phyloP scores from a whole-genome alignment of 2,113 vertebrate species.

The Ranitomeya imitator region DNA sequence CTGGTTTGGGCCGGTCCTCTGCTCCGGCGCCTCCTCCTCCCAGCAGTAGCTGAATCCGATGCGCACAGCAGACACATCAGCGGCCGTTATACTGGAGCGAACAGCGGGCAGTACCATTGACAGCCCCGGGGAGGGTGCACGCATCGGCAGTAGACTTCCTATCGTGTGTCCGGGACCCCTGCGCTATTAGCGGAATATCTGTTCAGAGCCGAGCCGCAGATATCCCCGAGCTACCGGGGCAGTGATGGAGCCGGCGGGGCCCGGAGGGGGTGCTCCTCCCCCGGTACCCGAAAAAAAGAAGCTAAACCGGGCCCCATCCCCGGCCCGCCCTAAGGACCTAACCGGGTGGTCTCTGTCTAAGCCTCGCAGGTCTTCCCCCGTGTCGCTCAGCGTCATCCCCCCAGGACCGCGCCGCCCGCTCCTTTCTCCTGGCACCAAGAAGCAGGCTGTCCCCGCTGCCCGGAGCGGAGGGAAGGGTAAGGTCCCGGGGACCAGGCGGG shows the following conservation, averaged over 20 bases:
- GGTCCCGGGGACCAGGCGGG: conserved; percentile 54
- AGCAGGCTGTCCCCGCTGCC: conserved; percentile 71
- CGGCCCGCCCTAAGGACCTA: conserved; percentile 87
- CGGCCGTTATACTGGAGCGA: conserved; percentile 32
- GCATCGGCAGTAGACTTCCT: not conserved
- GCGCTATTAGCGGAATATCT: not conserved
- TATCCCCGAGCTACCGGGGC: conserved; percentile 40
- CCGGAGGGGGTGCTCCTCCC: conserved; percentile 55
- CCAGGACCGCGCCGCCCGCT: conserved; percentile 73
- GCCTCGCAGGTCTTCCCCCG: conserved; percentile 76
- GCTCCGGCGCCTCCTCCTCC: conserved; percentile 30
- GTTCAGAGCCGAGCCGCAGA: not conserved
- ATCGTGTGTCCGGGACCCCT: not conserved
- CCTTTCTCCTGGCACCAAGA: conserved; percentile 63
- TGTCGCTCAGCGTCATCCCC: conserved; percentile 73
- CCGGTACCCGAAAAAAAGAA: conserved; percentile 74
- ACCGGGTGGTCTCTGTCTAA: conserved; percentile 87
- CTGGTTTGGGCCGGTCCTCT: not conserved
- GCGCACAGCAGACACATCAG: conserved; percentile 27
- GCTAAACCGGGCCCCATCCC: conserved; percentile 87
- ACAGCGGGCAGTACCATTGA: not conserved
- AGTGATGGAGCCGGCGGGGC: conserved; percentile 58
- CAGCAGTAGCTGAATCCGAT: conserved; percentile 36
- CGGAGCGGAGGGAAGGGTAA: conserved; percentile 60
- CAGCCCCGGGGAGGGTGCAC: not conserved